These are phyloP conservation scores for Darevskia mixta DNA, from an alignment of 2,797 vertebrate genomes.

Conservation along the genomic window DNA sequence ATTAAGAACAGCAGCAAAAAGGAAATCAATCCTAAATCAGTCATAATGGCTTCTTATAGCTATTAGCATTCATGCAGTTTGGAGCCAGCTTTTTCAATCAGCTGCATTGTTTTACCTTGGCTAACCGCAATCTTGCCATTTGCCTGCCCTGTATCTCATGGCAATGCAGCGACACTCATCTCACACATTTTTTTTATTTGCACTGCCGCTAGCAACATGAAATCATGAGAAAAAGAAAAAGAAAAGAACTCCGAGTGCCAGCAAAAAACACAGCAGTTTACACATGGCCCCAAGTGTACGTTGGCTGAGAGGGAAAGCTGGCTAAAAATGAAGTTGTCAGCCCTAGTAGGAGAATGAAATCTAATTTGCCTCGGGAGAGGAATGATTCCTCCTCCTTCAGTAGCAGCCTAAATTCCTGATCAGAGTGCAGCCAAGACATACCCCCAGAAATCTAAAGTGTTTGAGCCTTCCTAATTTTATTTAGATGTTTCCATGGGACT, in stretches of 20 bases:
- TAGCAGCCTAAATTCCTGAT: slow-evolving; percentile 68
- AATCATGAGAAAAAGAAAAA: background rate
- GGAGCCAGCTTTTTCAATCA: slow-evolving; percentile 35
- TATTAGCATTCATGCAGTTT: slow-evolving; percentile 32
- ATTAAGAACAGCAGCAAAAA: slow-evolving; percentile 22
- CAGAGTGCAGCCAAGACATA: slow-evolving; percentile 52
- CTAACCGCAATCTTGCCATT: slow-evolving; percentile 28
- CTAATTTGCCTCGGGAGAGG: slow-evolving; percentile 64
- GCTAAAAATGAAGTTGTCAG: slow-evolving; percentile 65
- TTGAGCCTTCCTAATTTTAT: slow-evolving; percentile 51
- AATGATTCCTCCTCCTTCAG: slow-evolving; percentile 62
- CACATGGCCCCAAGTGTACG: slow-evolving; percentile 9
- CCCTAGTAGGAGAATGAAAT: slow-evolving; percentile 61
- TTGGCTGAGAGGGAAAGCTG: slow-evolving; percentile 39
- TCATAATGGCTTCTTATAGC: slow-evolving; percentile 14
- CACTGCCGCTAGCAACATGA: slow-evolving; percentile 41
- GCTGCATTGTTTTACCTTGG: slow-evolving; percentile 34
- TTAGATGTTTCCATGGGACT: slow-evolving; percentile 51
- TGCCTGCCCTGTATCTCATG: slow-evolving; percentile 56
- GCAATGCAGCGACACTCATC: slow-evolving; percentile 26
- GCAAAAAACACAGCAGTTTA: slow-evolving; percentile 31
- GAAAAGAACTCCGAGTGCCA: slow-evolving; percentile 48
- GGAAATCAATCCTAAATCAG: slow-evolving; percentile 35
- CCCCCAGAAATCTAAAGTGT: slow-evolving; percentile 55
- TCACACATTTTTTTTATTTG: slow-evolving; percentile 43